These are phyloP conservation scores for Nephrocerus scutellatus DNA, from an alignment of 2,888 invertebrate species.

Conservation along the genomic window DNA sequence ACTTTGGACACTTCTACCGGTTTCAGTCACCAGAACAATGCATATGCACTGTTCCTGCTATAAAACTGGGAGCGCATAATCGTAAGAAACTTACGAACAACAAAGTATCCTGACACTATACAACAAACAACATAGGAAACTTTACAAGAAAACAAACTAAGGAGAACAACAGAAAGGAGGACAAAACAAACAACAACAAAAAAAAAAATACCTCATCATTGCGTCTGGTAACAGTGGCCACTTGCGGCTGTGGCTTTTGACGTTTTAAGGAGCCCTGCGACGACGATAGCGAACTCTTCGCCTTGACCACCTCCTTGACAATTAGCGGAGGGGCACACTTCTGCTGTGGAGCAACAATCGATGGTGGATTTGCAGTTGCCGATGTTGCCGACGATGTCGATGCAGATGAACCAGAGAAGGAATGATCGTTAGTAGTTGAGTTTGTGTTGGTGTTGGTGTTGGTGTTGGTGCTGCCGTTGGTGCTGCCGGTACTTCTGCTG, in stretches of 20 bases:
- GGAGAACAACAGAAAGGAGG: slow-evolving; percentile 16
- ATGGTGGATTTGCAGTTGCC: slow-evolving; percentile 8
- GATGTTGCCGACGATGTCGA: slow-evolving; percentile 12
- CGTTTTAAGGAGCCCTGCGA: slow-evolving; percentile 27
- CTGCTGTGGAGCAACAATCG: not conserved
- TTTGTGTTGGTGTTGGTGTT: slow-evolving; percentile 23
- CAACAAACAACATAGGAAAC: not conserved
- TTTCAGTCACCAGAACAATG: too few species aligned
- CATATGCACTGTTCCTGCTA: too few species aligned
- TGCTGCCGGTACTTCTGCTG: slow-evolving; percentile 6
- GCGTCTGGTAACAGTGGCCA: slow-evolving; percentile 27
- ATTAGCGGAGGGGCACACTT: slow-evolving; percentile 16
- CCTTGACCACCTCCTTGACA: slow-evolving; percentile 31
- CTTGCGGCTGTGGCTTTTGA: slow-evolving; percentile 32
- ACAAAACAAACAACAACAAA: slow-evolving; percentile 11
- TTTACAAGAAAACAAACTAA: slow-evolving; percentile 2
- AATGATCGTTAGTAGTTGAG: slow-evolving; percentile 19
- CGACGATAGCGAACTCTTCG: slow-evolving; percentile 31
- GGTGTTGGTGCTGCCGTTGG: slow-evolving; percentile 18
- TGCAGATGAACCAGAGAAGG: slow-evolving; percentile 13
- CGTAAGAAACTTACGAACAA: too few species aligned
- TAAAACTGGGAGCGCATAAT: too few species aligned
- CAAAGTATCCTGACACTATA: too few species aligned
- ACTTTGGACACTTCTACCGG: too few species aligned
- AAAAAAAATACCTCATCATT: slow-evolving; percentile 37